Base-by-base conservation (phyloP, 2,888 invertebrate species). In the Tetranychus piercei region DNA sequence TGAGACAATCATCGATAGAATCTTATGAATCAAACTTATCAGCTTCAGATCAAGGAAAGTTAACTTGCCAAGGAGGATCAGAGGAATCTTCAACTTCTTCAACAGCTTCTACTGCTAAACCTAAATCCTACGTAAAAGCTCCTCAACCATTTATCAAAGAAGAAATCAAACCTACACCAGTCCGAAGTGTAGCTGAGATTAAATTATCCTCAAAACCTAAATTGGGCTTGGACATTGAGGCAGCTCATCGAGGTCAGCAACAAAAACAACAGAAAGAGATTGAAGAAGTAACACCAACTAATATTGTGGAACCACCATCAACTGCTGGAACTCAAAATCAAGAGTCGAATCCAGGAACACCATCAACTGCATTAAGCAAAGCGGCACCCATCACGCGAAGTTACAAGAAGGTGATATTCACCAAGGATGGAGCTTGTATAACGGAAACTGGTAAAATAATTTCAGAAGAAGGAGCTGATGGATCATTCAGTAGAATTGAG, bases 401-500 rank as follows among this genome's bases (percentile, higher is more conserved):
- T 66, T 79, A 79, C 73, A 78, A 78, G 73, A 79, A 79, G 64
- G 77, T 79, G n/a, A 79, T 78, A 3, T 79, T 79, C 71, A 79
- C 79, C 45, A 79, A 79, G 76, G 79, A 79, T 71, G 79, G 79
- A n/a, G 78, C 79, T n/a, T 77, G 77, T 73, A 78, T 79, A 70
- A 79, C 79, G 1, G 79, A 79, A 74, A 79, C 78, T 7, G 78
- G 78, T 11, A 79, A 79, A 71, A 78, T 79, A 8, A 78, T 78
- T 45, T 75, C 77, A 7, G 76, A 76, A 11, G 78, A 79, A 44
- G 77, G 76, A 20, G 76, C 76, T 18, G 79, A 78, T 70, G 79
- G 79, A 11, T 76, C 77, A 1, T 77, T 77, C 75, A 79, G 78
- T 9, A 76, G 78, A 75, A 77, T 79, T 9, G 79, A 79, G 69